Percentiles rank a stretch among this genome's conserved stretches.
These are phyloP conservation scores for Andrena hattorfiana DNA, from an alignment of 2,888 invertebrate species.

Conservation along the genomic window DNA sequence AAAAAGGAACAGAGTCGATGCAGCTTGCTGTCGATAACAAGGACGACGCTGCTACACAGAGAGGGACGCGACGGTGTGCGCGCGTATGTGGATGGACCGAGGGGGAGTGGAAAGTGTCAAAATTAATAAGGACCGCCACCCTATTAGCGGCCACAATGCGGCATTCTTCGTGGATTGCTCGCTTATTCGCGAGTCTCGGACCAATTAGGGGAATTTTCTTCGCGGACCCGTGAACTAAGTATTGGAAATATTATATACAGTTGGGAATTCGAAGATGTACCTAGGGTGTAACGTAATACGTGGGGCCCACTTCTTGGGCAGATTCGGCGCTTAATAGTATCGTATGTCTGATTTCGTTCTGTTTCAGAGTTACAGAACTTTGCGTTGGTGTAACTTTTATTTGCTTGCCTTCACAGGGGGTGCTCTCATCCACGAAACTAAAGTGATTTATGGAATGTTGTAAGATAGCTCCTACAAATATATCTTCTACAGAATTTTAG, in stretches of 20 bases:
- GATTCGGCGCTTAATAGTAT: no score
- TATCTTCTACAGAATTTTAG: no score
- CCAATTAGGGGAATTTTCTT: conserved; percentile 22
- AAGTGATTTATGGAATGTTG: no score
- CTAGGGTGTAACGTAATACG: no score
- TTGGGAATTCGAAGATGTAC: not conserved
- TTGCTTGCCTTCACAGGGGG: no score
- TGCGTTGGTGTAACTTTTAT: no score
- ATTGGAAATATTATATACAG: not conserved
- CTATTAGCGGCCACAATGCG: conserved; percentile 63
- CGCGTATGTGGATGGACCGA: not conserved
- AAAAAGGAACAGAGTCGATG: conserved; percentile 55
- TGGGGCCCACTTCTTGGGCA: no score
- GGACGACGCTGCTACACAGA: conserved; percentile 33
- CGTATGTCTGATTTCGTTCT: no score
- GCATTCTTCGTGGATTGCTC: conserved; percentile 47
- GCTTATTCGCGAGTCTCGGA: conserved; percentile 24
- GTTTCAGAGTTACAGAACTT: no score
- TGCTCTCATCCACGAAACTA: no score
- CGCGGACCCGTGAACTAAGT: not conserved
- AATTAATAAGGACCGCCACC: conserved; percentile 67
- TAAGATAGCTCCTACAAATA: no score
- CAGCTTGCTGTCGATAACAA: conserved; percentile 67
- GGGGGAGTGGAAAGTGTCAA: conserved; percentile 65
- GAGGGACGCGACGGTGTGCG: conserved; percentile 17